Evolutionary conservation across 2,113 vertebrate genomes (phyloP), one percentile per base, ranked within the genome.

Genomic region (Regulus satrapa): DNA sequence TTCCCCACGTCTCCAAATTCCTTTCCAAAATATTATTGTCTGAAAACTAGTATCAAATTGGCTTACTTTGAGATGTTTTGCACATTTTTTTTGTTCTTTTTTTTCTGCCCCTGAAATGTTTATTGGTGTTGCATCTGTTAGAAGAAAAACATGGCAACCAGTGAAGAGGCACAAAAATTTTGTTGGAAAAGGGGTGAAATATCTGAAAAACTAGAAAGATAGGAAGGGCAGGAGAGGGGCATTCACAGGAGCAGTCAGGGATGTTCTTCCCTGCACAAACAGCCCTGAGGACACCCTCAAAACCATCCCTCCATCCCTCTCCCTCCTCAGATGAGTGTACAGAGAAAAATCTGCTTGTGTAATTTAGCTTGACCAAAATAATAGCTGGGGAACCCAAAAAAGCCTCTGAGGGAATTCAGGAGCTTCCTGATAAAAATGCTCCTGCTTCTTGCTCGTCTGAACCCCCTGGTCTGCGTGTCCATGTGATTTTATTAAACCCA

Each of bases 401-500:
- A 21, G 41, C 29, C 8, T 88, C 38, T 58, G 46, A 58, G n/a
- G 71, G 6, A 89, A 41, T 29, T 41, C 15, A 41, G 36, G 34
- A 84, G 10, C 25, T 55, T 55, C 41, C 36, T 79, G 40, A 48
- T 32, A 34, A 55, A 58, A 25, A 18, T 32, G 3, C 2, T 68
- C 23, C 56, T 16, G 4, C 74, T 51, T 84, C 41, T 93, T 0
- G 0, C 28, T 54, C 0, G 0, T 73, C 19, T 62, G 32, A 74
- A 8, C 14, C 14, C 38, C 55, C 45, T 18, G 5, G 2, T 41
- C 36, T 80, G 13, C 28, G 24, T 48, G 28, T 61, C 20, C 38
- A 4, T 1, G 1, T 13, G 14, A 25, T 62, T 56, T 52, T 19
- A 15, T 31, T 49, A 32, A 83, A 4, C 29, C 32, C 38, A 38